Base-by-base conservation (phyloP, 35 echinoderm and acorn worm species). In the Heliocidaris tuberculata region DNA sequence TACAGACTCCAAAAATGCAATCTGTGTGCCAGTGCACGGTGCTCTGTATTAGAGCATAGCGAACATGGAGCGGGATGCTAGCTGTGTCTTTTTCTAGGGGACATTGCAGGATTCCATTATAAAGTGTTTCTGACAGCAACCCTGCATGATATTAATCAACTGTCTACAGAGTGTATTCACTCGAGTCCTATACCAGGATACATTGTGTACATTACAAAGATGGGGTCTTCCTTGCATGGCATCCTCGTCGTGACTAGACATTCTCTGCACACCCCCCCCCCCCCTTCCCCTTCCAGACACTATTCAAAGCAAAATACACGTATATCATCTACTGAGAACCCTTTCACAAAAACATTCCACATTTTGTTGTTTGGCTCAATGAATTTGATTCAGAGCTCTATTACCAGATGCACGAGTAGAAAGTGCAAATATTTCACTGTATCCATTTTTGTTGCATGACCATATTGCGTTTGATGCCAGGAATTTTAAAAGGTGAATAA, bases 101-200 rank as follows among this genome's bases (percentile, higher is more conserved):
- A 78, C 27, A 78, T n/a, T 78, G 65, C 65, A 21, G 65, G 27
- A 78, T 78, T 78, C 65, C 65, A 27, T n/a, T n/a, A 78, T 78
- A 78, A 78, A 78, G 65, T 78, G 65, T 7, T 78, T 78, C 2
- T 78, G 65, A 78, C 65, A 78, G 65, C 65, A 78, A n/a, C 65
- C 65, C 65, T 78, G 65, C 65, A 78, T 78, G 65, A 78, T 78
- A 78, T 78, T 78, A 78, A 78, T 78, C 65, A 78, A 78, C 65
- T 78, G 65, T 78, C 65, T 78, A 27, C 27, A 78, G 65, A 78
- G 65, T 78, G 65, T 19, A 78, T 78, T 78, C 65, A 78, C 65
- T 78, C 27, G 65, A 78, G 65, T 19, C 65, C 65, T n/a, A 19
- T 78, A 78, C 65, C 19, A 78, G 65, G 27, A 78, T 19, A 78